Evolutionary conservation across 2,113 vertebrate genomes (phyloP).

Genomic region (Odobenus rosmarus): DNA sequence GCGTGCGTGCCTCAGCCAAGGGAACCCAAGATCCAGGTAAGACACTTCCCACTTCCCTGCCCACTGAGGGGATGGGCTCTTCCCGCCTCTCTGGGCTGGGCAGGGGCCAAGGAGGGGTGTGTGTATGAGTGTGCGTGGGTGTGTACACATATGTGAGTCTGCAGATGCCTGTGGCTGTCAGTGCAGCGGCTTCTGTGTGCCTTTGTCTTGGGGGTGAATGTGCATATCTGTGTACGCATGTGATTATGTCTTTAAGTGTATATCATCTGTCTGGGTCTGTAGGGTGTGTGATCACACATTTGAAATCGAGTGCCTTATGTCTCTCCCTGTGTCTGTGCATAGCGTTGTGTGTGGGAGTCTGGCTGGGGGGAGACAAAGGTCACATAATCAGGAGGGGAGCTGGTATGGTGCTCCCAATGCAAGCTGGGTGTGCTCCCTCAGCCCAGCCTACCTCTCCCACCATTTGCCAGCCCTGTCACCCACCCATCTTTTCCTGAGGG

Average conservation of each 20-base stretch:
- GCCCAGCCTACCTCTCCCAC: not conserved
- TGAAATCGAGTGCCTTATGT: not conserved
- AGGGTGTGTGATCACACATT: not conserved
- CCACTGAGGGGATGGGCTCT: not conserved
- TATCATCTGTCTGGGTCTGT: not conserved
- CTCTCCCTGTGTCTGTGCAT: not conserved
- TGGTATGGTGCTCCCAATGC: not conserved
- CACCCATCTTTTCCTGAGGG: not conserved
- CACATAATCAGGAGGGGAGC: not conserved
- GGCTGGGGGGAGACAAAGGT: not conserved
- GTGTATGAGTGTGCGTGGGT: not conserved
- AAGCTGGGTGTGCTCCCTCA: not conserved
- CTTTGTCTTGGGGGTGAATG: not conserved
- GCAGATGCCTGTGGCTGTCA: not conserved
- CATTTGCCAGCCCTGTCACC: not conserved
- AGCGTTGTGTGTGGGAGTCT: not conserved
- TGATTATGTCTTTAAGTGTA: constrained; percentile 20
- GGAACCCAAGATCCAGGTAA: constrained; percentile 31
- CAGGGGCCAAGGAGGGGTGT: not conserved
- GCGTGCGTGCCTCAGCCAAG: not conserved
- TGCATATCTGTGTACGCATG: not conserved
- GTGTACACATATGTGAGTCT: not conserved
- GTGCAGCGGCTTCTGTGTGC: not conserved
- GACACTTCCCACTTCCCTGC: constrained; percentile 26
- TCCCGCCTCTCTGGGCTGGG: constrained; percentile 31